phyloP scores from a whole-genome alignment of 2,888 invertebrate species.

The Ectobius pallidus region DNA sequence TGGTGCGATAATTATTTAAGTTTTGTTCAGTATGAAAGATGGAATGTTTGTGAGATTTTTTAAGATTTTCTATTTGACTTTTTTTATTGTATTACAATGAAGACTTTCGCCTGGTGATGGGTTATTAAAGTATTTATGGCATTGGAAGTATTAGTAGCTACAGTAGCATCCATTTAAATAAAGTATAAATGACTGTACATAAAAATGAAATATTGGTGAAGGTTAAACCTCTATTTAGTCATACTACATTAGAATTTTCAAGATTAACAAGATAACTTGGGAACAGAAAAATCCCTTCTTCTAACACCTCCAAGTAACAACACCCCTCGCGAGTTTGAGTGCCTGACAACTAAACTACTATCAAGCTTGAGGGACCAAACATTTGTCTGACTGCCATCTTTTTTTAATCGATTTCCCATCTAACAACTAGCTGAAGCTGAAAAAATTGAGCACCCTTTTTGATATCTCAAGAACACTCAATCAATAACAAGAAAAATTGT shows the following conservation, averaged over 20 bases:
- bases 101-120: slow-evolving; percentile 38
- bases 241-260: not conserved
- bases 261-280: slow-evolving; percentile 8
- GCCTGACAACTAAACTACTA: slow-evolving; percentile 29
- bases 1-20: slow-evolving; percentile 16
- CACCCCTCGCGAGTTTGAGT: slow-evolving; percentile 26
- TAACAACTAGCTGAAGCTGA: not conserved
- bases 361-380: slow-evolving; percentile 42
- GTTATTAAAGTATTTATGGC: slow-evolving; percentile 36
- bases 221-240: slow-evolving; percentile 23
- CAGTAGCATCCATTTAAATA: slow-evolving; percentile 6
- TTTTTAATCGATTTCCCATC: slow-evolving; percentile 10
- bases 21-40: slow-evolving; percentile 4
- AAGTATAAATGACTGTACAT: not conserved
- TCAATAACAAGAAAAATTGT: too few species aligned
- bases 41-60: slow-evolving; percentile 36
- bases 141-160: slow-evolving; percentile 31
- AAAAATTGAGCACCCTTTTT: too few species aligned
- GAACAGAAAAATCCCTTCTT: not conserved
- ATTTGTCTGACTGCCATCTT: slow-evolving; percentile 11
- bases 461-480: too few species aligned
- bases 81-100: slow-evolving; percentile 31
- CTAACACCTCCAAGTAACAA: slow-evolving; percentile 22
- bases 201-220: slow-evolving; percentile 31
- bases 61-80: slow-evolving; percentile 24